These are phyloP conservation scores for Eulemur rufifrons DNA, from an alignment of 2,113 vertebrate genomes.

Conservation along the genomic window DNA sequence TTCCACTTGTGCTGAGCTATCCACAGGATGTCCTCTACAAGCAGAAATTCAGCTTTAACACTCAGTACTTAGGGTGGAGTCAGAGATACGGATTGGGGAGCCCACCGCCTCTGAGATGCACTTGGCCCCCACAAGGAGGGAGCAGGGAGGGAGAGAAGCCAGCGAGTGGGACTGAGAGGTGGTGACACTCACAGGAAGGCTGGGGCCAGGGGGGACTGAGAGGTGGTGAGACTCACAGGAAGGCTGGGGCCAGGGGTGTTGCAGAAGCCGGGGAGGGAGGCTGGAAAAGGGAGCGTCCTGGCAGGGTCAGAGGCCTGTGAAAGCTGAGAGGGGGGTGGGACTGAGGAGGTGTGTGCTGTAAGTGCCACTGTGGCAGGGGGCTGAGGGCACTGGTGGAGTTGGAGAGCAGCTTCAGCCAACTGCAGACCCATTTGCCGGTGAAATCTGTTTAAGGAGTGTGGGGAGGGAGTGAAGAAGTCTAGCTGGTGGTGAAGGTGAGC, in stretches of 20 bases:
- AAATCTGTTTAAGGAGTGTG: not conserved
- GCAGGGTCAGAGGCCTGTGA: too few species aligned
- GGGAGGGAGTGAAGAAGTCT: not conserved
- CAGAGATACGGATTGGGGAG: not conserved
- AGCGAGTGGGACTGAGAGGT: not conserved
- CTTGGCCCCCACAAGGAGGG: not conserved
- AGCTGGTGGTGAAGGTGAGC: not conserved
- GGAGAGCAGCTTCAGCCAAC: not conserved
- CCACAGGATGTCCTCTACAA: not conserved
- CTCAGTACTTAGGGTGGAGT: not conserved
- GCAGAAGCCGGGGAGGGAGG: not conserved
- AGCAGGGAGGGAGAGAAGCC: not conserved
- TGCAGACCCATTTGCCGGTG: not conserved
- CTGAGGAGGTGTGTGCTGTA: not conserved
- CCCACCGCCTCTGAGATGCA: not conserved
- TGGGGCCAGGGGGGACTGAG: not conserved
- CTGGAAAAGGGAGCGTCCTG: not conserved
- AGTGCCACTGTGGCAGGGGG: fast-evolving
- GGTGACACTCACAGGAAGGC: too few species aligned
- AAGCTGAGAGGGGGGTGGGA: not conserved
- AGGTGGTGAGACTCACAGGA: not conserved
- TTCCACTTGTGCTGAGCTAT: not conserved
- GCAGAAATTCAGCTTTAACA: not conserved
- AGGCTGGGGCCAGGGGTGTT: not conserved
- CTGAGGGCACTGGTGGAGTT: not conserved